A percentile compares a stretch with the other conserved stretches of the same genome.
Conservation (phyloP, 2,888 invertebrate species). For the Dynastes hyllus region DNA sequence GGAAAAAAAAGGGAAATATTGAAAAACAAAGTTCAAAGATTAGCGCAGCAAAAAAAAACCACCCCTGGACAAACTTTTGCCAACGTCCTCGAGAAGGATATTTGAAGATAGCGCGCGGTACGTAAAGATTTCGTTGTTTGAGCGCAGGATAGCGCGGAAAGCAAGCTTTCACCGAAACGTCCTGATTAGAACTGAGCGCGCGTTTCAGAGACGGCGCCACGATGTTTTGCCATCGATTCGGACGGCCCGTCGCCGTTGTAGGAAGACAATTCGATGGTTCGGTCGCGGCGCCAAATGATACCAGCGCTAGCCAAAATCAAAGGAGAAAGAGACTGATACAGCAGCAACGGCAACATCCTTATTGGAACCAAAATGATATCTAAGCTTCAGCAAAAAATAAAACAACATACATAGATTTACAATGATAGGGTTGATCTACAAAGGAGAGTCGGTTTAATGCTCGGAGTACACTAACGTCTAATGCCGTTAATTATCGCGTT, state of each 20-base stretch:
- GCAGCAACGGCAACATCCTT: background rate
- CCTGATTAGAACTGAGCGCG: slow-evolving; percentile 39
- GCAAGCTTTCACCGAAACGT: slow-evolving; percentile 18
- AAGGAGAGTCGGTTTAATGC: no score
- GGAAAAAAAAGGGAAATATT: background rate
- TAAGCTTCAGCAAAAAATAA: no score
- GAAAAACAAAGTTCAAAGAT: background rate
- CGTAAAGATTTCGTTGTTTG: slow-evolving; percentile 5
- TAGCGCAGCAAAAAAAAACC: background rate
- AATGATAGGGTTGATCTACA: no score
- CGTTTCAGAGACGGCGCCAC: slow-evolving; percentile 32
- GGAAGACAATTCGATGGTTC: slow-evolving; percentile 17
- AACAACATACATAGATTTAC: no score
- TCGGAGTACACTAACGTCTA: no score
- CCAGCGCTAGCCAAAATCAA: background rate
- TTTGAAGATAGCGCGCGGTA: slow-evolving; percentile 6
- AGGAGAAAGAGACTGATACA: background rate
- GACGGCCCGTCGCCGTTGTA: slow-evolving; percentile 31
- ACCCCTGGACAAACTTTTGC: slow-evolving; percentile 26
- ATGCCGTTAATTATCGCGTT: no score
- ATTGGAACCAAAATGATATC: background rate
- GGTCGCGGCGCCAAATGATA: background rate
- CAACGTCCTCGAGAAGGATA: slow-evolving; percentile 17
- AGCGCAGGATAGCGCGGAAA: background rate
- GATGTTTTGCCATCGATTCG: slow-evolving; percentile 41